phyloP scores from a whole-genome alignment of 1,140 invertebrate species.

The Acromyrmex heyeri region DNA sequence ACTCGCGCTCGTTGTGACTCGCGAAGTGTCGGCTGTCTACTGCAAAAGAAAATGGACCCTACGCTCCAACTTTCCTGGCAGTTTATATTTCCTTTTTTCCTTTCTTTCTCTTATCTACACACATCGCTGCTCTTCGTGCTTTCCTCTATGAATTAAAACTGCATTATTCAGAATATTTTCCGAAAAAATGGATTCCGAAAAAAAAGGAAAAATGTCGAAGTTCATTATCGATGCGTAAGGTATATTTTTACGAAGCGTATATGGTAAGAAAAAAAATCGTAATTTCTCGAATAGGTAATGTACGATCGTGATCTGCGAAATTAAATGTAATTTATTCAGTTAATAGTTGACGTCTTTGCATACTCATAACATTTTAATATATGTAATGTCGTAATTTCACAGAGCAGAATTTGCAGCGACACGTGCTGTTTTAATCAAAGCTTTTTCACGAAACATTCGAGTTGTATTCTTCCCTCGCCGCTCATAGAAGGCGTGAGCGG shows the following conservation, averaged over 20 bases:
- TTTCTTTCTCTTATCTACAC: background rate
- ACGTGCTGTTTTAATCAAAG: conserved; percentile 15
- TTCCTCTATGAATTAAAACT: conserved; percentile 21
- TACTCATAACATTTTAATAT: background rate
- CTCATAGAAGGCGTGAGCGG: background rate
- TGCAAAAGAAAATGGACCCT: background rate
- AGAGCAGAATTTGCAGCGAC: background rate
- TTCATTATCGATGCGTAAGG: background rate
- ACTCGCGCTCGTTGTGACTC: background rate
- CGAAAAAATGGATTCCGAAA: background rate
- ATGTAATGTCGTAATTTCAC: background rate
- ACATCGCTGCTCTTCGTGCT: background rate
- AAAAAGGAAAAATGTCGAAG: background rate
- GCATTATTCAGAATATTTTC: conserved; percentile 18
- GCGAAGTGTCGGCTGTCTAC: background rate
- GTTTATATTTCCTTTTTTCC: background rate
- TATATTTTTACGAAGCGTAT: background rate
- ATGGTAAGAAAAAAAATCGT: background rate
- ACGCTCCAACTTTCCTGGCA: background rate
- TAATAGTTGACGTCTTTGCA: background rate
- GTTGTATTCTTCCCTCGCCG: background rate
- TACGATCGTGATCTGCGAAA: background rate
- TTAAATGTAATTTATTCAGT: background rate
- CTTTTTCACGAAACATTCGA: background rate
- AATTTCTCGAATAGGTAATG: background rate